Evolutionary conservation across 2,888 invertebrate species (phyloP), one percentile per base, ranked within the genome.

Genomic region (Agrochola lychnidis): DNA sequence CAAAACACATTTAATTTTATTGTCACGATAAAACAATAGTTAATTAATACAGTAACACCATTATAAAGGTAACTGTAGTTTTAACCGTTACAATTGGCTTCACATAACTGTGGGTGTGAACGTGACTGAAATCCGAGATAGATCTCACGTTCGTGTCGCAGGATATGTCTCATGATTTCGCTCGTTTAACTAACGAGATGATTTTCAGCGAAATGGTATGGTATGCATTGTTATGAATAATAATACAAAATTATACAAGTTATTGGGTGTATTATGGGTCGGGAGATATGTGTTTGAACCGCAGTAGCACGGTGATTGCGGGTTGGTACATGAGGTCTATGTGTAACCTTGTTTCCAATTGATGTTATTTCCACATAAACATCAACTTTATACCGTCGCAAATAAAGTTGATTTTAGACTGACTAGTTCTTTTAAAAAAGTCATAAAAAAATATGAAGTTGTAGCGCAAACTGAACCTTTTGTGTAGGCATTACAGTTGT

Each of bases 41-140:
- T 63, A 75, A 70, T 36, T 72, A 82, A 82, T 62, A 53, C 45
- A 78, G 40, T 51, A 64, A 61, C 67, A 61, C 59, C 62, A 79
- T 71, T 72, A 75, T 53, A 79, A 72, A 79, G 67, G 53, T 69
- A 76, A 73, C 48, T 70, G 30, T 51, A 69, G 69, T 64, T 22
- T 72, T 19, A 72, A n/a, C 45, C 36, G 66, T 80, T 70, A 80
- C 71, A 70, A 76, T 79, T 73, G 80, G 76, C 73, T 77, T 74
- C 86, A 82, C 67, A 81, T 79, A 79, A 77, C 78, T 76, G 84
- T 53, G 74, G 63, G 70, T 53, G 48, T 59, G 68, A 4, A 87
- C 87, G 87, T 87, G 87, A 87, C 84, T 67, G 79, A 36, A 82
- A 77, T 83, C 14, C 72, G 42, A 25, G 81, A 84, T 63, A 72